Base-by-base conservation (phyloP, 2,797 vertebrate genomes). In the Lemur catta region DNA sequence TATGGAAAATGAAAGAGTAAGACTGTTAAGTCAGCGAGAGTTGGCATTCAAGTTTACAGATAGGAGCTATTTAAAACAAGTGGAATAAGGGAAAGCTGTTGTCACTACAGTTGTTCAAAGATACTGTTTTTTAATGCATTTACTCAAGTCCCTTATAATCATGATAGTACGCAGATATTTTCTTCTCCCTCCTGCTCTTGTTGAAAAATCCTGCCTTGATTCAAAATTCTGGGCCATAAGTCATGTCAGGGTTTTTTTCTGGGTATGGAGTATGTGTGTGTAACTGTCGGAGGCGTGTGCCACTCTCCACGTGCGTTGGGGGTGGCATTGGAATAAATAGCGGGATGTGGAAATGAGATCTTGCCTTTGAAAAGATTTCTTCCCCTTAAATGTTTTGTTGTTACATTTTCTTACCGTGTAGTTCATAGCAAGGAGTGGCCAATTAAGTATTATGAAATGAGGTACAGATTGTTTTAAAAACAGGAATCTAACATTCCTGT, bases 41-140 rank as follows among this genome's bases (percentile, higher is more conserved):
- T 0, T 86, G 90, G 46, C 4, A 1, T 50, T 78, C 61, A 17
- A 24, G 95, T 69, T 98, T 89, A 95, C 96, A 93, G 97, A 89
- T 86, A 38, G 13, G 61, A 3, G 1, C 1, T 71, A 0, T 78
- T 63, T 82, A 46, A 79, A 91, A 1, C 12, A 15, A 78, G 71
- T 82, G 35, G 89, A 72, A 84, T 30, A 26, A 89, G 91, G 95
- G 93, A 79, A 41, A 26, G 46, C 59, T 24, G 0, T 50, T 91
- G 84, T 75, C 89, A 74, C 72, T 28, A 0, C 10, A 74, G 69
- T 92, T 59, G 72, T 96, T 95, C 14, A 1, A 33, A 96, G 86
- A 52, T 8, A 6, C 59, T 93, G 55, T n/a, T 82, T 95, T 93
- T 69, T 46, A 28, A 10, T 92, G 97, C 57, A 88, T 79, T 38